Conservation (phyloP, 2,797 vertebrate genomes). For the Leptodactylus fallax region DNA sequence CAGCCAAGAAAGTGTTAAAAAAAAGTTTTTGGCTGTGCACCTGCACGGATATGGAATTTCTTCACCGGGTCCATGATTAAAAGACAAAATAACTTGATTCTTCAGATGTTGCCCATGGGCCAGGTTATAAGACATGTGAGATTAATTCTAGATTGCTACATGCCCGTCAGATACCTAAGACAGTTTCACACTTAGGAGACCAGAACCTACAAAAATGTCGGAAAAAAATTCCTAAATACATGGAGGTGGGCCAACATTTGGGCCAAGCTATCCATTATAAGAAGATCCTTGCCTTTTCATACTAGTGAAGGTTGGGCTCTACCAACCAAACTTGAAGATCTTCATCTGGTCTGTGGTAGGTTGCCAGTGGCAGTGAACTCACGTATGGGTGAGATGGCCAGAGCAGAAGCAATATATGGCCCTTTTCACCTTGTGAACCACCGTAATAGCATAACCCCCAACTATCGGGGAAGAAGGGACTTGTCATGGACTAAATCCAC, state of each 20-base stretch:
- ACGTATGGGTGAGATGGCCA: not conserved
- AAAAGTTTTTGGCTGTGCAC: not conserved
- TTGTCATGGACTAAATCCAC: not conserved
- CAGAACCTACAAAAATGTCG: not conserved
- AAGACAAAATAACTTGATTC: not conserved
- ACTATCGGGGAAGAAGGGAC: not conserved
- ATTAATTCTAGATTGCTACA: not conserved
- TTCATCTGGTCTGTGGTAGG: not conserved
- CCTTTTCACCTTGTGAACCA: not conserved
- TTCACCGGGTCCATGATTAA: not conserved
- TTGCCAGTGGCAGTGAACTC: not conserved
- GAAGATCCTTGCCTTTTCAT: not conserved
- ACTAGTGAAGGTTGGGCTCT: too few species aligned
- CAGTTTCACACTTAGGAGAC: not conserved
- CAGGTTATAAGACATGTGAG: not conserved
- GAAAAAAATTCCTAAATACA: not conserved
- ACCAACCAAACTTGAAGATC: not conserved
- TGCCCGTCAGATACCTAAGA: not conserved
- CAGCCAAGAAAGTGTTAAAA: too few species aligned
- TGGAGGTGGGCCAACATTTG: not conserved
- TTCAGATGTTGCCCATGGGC: not conserved
- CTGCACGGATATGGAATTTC: not conserved
- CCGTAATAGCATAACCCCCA: not conserved
- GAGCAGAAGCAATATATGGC: too few species aligned
- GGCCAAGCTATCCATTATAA: not conserved